phyloP scores from a whole-genome alignment of 2,888 invertebrate genomes.

The Coleophora flavipennella region DNA sequence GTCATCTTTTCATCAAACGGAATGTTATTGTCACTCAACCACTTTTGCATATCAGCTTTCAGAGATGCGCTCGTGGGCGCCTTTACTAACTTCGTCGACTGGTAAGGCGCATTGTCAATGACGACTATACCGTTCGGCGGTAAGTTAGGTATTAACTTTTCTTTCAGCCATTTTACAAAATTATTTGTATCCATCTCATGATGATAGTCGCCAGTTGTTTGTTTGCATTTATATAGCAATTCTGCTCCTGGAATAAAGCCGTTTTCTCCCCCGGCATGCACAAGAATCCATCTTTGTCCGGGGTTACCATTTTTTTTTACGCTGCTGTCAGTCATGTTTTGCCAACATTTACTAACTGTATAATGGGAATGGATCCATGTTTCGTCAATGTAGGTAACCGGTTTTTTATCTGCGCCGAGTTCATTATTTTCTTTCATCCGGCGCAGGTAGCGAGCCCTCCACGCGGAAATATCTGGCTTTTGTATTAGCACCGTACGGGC shows the following conservation, averaged over 20 bases:
- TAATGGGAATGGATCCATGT: conserved; percentile 9
- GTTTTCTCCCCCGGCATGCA: conserved; percentile 4
- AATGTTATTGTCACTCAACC: conserved; percentile 10
- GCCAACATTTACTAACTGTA: conserved; percentile 5
- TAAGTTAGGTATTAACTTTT: conserved; percentile 12
- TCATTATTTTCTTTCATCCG: conserved; percentile 17
- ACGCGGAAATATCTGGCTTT: conserved; percentile 20
- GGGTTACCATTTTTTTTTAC: not conserved
- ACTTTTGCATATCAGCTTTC: conserved; percentile 13
- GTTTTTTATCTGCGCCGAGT: conserved; percentile 18
- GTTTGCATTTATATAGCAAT: conserved; percentile 5
- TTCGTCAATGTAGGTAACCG: conserved; percentile 14
- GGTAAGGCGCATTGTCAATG: conserved; percentile 11
- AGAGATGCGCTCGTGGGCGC: conserved; percentile 10
- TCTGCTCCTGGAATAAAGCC: conserved; percentile 6
- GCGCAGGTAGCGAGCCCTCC: conserved; percentile 20
- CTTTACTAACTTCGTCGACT: conserved; percentile 9
- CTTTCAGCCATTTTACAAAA: conserved; percentile 11
- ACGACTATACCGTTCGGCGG: conserved; percentile 7
- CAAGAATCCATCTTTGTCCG: not conserved
- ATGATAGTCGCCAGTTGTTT: conserved; percentile 1
- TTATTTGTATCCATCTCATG: conserved; percentile 11
- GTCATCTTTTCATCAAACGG: conserved; percentile 2
- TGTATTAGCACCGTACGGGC: conserved; percentile 10
- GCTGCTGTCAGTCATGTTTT: not conserved